These are phyloP conservation scores for Brachypteracias leptosomus DNA, from an alignment of 2,113 vertebrate genomes.

Conservation along the genomic window DNA sequence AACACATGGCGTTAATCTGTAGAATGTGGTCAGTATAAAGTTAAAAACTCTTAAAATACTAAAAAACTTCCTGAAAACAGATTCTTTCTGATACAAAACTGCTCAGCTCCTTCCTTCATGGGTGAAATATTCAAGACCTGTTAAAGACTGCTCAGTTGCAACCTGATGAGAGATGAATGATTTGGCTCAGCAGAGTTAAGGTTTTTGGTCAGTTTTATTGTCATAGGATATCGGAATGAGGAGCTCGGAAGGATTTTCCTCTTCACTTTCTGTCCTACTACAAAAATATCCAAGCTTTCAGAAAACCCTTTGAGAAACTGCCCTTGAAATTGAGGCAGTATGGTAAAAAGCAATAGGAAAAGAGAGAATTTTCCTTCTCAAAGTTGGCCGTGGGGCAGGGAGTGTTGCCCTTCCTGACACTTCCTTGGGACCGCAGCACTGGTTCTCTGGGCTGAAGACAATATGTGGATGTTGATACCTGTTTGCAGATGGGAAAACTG, in stretches of 20 bases:
- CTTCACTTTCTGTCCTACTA: not conserved
- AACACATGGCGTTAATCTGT: not conserved
- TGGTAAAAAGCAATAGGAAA: not conserved
- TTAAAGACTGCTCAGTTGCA: not conserved
- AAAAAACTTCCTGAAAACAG: not conserved
- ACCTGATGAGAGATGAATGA: not conserved
- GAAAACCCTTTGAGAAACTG: not conserved
- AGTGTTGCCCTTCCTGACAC: not conserved
- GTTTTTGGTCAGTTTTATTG: not conserved
- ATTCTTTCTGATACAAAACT: not conserved
- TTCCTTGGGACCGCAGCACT: not conserved
- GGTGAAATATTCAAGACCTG: not conserved
- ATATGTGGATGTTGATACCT: not conserved
- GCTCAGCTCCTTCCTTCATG: not conserved
- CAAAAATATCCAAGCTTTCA: not conserved
- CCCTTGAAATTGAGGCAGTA: not conserved
- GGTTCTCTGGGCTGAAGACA: not conserved
- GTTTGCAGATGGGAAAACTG: not conserved
- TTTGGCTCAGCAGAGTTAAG: not conserved
- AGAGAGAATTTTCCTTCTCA: not conserved
- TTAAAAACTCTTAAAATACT: not conserved
- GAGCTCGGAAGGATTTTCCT: not conserved
- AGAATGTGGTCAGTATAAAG: not conserved
- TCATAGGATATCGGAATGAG: not conserved
- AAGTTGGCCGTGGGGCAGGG: not conserved